phyloP scores from a whole-genome alignment of 2,113 vertebrate species.

The Smithornis capensis region DNA sequence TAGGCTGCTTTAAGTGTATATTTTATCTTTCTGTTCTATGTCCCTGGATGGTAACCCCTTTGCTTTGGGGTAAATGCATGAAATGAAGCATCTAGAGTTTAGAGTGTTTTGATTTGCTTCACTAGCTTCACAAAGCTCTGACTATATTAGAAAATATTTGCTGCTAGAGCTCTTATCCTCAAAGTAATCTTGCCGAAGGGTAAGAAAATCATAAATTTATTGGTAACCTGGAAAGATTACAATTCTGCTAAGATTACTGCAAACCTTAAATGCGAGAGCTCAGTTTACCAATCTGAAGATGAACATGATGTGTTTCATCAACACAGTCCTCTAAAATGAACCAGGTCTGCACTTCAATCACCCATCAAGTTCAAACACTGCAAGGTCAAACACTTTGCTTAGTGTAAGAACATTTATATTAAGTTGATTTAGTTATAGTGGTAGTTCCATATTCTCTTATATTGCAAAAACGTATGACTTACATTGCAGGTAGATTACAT shows the following conservation, averaged over 20 bases:
- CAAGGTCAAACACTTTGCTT: slow-evolving; percentile 27
- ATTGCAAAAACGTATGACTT: background rate
- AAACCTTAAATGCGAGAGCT: background rate
- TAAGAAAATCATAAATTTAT: background rate
- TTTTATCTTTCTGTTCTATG: slow-evolving; percentile 18
- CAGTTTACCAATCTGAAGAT: background rate
- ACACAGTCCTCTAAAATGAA: background rate
- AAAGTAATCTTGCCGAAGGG: background rate
- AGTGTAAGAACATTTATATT: background rate
- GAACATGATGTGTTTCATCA: background rate
- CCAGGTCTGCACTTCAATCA: background rate
- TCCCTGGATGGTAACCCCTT: slow-evolving; percentile 34
- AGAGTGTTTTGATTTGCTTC: slow-evolving; percentile 48
- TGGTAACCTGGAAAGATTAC: background rate
- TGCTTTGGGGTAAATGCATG: slow-evolving; percentile 37
- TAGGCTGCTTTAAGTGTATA: background rate
- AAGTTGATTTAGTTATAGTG: background rate
- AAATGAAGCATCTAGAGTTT: slow-evolving; percentile 49
- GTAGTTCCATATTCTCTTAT: background rate
- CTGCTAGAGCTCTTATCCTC: background rate
- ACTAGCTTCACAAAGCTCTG: slow-evolving; percentile 8
- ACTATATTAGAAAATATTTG: slow-evolving; percentile 1
- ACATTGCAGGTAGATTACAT: background rate
- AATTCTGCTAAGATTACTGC: background rate
- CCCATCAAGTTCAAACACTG: background rate